Percentiles rank a stretch among this genome's conserved stretches.
phyloP scores from a whole-genome alignment of 2,888 invertebrate genomes.

The Hoplodrina blanda region DNA sequence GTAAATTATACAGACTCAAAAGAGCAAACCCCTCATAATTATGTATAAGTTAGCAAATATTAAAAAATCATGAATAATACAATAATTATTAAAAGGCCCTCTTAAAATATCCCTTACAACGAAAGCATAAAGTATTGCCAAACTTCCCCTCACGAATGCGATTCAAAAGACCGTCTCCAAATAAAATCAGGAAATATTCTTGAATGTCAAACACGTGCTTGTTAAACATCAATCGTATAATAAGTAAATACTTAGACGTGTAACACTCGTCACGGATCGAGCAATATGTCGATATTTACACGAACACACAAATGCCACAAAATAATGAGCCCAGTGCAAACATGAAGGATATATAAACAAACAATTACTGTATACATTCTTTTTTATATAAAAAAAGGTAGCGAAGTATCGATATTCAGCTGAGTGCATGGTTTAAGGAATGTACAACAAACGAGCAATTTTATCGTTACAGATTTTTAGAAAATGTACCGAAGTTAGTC shows the following conservation, averaged over 20 bases:
- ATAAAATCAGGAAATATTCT: conserved; percentile 44
- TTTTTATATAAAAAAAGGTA: conserved; percentile 20
- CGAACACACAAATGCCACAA: conserved; percentile 76
- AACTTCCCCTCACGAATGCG: not conserved
- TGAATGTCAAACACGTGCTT: conserved; percentile 57
- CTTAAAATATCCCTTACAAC: conserved; percentile 7
- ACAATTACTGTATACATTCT: conserved; percentile 58
- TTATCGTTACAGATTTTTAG: not conserved
- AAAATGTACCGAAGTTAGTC: not conserved
- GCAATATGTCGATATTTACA: conserved; percentile 73
- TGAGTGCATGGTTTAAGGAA: not conserved
- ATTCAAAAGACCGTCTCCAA: conserved; percentile 7
- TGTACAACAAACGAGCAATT: not conserved
- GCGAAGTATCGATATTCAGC: conserved; percentile 10
- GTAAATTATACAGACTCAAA: not conserved
- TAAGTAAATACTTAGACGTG: conserved; percentile 68
- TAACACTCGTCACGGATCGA: conserved; percentile 61
- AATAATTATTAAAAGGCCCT: conserved; percentile 2
- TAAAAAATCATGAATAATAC: not conserved
- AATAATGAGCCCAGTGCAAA: conserved; percentile 85
- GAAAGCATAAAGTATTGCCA: not conserved
- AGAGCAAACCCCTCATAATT: accelerated
- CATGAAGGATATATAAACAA: conserved; percentile 74
- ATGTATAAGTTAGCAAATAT: not conserved
- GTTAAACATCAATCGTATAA: conserved; percentile 69